These are phyloP conservation scores for Taxidea taxus DNA, from an alignment of 2,113 vertebrate genomes.

Conservation along the genomic window DNA sequence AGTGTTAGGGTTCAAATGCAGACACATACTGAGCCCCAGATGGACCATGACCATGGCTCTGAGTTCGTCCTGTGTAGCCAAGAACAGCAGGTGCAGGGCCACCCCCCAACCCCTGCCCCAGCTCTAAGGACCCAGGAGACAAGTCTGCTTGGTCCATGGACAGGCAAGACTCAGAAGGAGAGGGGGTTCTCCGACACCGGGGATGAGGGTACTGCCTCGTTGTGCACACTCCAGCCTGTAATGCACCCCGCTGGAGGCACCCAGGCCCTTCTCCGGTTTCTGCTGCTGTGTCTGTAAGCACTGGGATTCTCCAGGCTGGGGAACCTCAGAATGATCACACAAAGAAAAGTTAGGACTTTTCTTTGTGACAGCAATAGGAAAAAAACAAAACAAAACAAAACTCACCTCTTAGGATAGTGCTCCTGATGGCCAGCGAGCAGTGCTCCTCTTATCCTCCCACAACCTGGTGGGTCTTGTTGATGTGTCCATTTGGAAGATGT, in stretches of 20 bases:
- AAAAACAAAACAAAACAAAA: not conserved
- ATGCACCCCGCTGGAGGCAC: accelerated
- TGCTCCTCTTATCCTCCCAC: not conserved
- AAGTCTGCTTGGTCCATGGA: not conserved
- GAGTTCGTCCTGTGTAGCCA: not conserved
- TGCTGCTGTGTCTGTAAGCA: not conserved
- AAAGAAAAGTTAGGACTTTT: not conserved
- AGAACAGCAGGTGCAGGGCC: not conserved
- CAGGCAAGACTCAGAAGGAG: not conserved
- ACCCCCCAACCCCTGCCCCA: not conserved
- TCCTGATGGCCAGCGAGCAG: not conserved
- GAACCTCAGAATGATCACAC: not conserved
- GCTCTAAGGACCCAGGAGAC: not conserved
- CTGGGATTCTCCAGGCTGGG: not conserved
- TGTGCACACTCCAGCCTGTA: no score
- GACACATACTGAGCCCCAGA: not conserved
- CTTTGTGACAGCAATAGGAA: not conserved
- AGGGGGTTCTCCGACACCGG: not conserved
- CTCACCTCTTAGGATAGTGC: not conserved
- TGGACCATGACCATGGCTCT: not conserved
- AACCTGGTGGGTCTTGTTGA: not conserved
- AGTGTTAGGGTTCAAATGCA: not conserved
- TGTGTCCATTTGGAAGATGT: not conserved
- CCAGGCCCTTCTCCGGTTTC: not conserved
- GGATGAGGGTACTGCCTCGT: not conserved